Conservation (phyloP, 1,140 invertebrate species). For the Amyelois transitella region DNA sequence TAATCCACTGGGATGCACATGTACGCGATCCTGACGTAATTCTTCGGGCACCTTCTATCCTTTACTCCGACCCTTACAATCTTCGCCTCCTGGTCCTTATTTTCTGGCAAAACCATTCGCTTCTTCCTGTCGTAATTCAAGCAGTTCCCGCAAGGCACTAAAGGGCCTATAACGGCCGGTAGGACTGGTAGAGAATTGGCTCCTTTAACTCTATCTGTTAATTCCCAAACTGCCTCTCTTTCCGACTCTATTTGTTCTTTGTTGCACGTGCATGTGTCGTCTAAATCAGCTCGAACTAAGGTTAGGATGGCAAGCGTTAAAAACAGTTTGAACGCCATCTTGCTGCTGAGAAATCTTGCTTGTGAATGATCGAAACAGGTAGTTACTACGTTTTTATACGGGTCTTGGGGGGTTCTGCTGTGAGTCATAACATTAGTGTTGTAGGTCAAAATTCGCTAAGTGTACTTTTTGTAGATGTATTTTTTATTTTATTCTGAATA, state of each 20-base stretch:
- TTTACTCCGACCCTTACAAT: neutral
- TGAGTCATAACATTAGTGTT: neutral
- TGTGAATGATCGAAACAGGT: neutral
- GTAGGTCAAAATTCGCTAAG: no score
- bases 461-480: no score
- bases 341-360: neutral
- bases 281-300: neutral
- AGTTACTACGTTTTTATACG: neutral
- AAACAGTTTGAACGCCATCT: neutral
- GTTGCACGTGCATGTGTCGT: conserved; percentile 24
- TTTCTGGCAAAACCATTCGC: conserved; percentile 10
- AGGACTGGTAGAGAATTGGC: conserved; percentile 15
- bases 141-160: conserved; percentile 30
- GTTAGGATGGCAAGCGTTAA: neutral
- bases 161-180: conserved; percentile 26
- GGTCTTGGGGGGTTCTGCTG: neutral
- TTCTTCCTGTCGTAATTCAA: conserved; percentile 29
- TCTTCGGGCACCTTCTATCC: conserved; percentile 3
- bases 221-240: conserved; percentile 16
- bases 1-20: conserved; percentile 9
- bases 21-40: conserved; percentile 4
- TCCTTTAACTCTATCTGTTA: conserved; percentile 13
- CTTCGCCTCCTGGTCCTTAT: neutral
- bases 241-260: neutral
- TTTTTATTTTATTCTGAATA: no score